A percentile compares a stretch with the other conserved stretches of the same genome.
phyloP scores from a whole-genome alignment of 2,888 invertebrate genomes.

The Aphidius colemani region DNA sequence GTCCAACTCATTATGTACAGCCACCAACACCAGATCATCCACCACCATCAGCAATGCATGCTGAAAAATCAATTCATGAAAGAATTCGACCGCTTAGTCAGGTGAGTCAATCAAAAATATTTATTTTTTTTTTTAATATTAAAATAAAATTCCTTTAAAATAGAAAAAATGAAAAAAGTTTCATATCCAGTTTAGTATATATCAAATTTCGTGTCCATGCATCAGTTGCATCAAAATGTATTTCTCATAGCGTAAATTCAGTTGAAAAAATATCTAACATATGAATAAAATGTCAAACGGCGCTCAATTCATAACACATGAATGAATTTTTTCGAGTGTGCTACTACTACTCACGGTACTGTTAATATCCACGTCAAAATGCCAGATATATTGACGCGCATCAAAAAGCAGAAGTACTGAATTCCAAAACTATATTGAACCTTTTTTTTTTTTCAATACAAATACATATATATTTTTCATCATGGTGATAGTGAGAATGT shows the following conservation, averaged over 20 bases:
- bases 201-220: neutral
- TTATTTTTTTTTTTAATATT: neutral
- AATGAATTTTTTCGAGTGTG: slow-evolving; percentile 1
- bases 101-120: slow-evolving; percentile 65
- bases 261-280: neutral
- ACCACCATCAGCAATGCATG: slow-evolving; percentile 87
- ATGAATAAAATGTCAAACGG: slow-evolving; percentile 15
- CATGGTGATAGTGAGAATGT: too few relatives aligned
- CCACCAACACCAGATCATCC: slow-evolving; percentile 95
- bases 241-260: neutral
- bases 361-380: slow-evolving; percentile 3
- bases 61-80: slow-evolving; percentile 86
- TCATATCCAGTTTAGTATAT: neutral
- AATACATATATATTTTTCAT: too few relatives aligned
- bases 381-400: slow-evolving; percentile 4
- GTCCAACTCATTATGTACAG: slow-evolving; percentile 88
- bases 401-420: neutral
- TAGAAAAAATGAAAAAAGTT: neutral
- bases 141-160: neutral
- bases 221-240: neutral
- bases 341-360: slow-evolving; percentile 1
- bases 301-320: neutral
- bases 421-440: neutral
- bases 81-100: slow-evolving; percentile 87
- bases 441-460: neutral